Percentiles rank a stretch among this genome's conserved stretches.
Conservation (phyloP, 2,113 vertebrate species). For the Chaetodon auriga region DNA sequence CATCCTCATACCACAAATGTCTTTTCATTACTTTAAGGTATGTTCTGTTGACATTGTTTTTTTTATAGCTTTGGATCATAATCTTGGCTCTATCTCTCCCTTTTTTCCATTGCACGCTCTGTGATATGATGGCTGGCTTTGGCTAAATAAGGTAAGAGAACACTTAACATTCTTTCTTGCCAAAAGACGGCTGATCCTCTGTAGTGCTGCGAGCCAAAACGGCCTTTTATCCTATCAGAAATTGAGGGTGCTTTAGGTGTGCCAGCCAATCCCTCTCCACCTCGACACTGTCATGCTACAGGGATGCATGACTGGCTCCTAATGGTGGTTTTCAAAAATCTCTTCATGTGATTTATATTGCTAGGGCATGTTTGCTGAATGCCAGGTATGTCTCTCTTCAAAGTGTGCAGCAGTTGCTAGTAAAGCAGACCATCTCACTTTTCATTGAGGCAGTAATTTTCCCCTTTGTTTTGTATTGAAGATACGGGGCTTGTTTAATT, state of each 20-base stretch:
- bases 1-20: conserved; percentile 62
- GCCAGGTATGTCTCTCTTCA: conserved; percentile 71
- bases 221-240: conserved; percentile 63
- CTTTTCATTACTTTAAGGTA: conserved; percentile 48
- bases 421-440: conserved; percentile 50
- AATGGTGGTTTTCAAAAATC: conserved; percentile 77
- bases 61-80: conserved; percentile 52
- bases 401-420: conserved; percentile 48
- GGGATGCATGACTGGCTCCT: conserved; percentile 77
- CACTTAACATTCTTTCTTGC: conserved; percentile 74
- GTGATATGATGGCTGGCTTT: conserved; percentile 63
- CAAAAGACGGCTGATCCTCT: conserved; percentile 63
- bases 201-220: conserved; percentile 64
- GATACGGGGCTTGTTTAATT: conserved; percentile 47
- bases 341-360: conserved; percentile 72
- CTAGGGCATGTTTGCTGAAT: conserved; percentile 73
- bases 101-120: conserved; percentile 41
- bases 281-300: conserved; percentile 71
- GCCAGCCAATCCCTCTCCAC: conserved; percentile 64
- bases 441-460: conserved; percentile 43
- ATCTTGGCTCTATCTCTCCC: conserved; percentile 47
- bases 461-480: conserved; percentile 34
- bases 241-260: conserved; percentile 51
- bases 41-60: conserved; percentile 64
- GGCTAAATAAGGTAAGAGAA: conserved; percentile 77